These are phyloP conservation scores for Oligia strigilis DNA, from an alignment of 2,888 invertebrate genomes.

Conservation along the genomic window DNA sequence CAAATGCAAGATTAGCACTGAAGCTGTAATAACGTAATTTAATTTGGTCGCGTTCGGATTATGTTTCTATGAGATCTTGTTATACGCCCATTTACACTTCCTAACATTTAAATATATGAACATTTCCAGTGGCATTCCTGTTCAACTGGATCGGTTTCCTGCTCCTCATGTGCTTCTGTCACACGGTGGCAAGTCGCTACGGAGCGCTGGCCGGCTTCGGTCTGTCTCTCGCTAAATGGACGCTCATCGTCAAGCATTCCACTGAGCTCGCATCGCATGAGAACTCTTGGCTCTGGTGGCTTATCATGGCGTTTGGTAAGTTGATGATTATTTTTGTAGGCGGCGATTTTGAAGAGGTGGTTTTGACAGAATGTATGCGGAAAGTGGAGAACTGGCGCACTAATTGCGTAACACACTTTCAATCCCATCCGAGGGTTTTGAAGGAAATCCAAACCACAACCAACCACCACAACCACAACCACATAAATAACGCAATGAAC, in stretches of 20 bases:
- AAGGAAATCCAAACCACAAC: too few species aligned
- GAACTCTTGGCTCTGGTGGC: slow-evolving; percentile 98
- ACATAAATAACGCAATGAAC: too few species aligned
- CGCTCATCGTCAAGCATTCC: slow-evolving; percentile 97
- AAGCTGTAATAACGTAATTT: not conserved
- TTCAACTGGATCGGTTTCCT: slow-evolving; percentile 99
- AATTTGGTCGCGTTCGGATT: not conserved
- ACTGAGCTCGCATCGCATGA: slow-evolving; percentile 96
- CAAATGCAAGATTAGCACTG: not conserved
- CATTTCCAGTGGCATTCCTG: slow-evolving; percentile 95
- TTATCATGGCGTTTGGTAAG: slow-evolving; percentile 97
- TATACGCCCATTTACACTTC: not conserved
- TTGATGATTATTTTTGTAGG: slow-evolving; percentile 15
- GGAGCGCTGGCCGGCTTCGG: slow-evolving; percentile 98
- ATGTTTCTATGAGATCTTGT: not conserved
- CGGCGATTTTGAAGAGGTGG: not conserved
- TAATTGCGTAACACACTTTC: not conserved
- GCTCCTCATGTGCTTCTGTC: slow-evolving; percentile 97
- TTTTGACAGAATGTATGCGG: not conserved
- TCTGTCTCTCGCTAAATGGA: slow-evolving; percentile 98
- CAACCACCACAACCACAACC: too few species aligned
- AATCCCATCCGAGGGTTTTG: not conserved
- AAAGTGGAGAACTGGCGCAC: too few species aligned
- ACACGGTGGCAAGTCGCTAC: slow-evolving; percentile 97
- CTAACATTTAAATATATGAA: slow-evolving; percentile 14